phyloP scores from a whole-genome alignment of 2,797 vertebrate species.

The Falco biarmicus region DNA sequence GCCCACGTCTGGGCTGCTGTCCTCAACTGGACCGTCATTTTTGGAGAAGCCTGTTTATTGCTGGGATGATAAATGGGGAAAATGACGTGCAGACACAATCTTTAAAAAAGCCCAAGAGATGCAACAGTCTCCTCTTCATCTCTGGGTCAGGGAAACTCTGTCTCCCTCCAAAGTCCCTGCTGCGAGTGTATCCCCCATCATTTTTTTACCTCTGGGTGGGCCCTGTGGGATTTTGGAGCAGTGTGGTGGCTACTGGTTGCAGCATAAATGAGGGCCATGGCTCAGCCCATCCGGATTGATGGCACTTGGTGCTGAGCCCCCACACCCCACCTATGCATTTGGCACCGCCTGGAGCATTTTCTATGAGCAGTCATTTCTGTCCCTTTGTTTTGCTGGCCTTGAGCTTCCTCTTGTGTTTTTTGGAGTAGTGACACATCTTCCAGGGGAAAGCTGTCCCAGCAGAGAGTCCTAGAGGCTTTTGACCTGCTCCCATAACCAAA shows the following conservation, averaged over 20 bases:
- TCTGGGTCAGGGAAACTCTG: background rate
- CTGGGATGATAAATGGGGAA: background rate
- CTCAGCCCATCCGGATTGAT: background rate
- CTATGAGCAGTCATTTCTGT: background rate
- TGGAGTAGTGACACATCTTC: constrained; percentile 1
- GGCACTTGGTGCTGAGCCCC: rapidly evolving
- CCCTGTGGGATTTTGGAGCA: background rate
- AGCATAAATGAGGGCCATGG: background rate
- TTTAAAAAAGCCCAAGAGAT: background rate
- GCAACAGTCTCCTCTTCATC: background rate
- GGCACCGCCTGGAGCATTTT: background rate
- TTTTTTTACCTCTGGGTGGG: background rate
- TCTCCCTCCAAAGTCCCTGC: background rate
- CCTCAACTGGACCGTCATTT: background rate
- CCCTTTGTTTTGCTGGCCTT: constrained; percentile 15
- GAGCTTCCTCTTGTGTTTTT: constrained; percentile 36
- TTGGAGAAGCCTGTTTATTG: background rate
- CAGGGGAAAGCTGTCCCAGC: background rate
- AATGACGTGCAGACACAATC: background rate
- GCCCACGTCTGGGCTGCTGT: rapidly evolving
- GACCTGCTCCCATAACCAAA: constrained; percentile 19
- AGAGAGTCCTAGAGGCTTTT: background rate
- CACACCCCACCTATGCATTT: background rate
- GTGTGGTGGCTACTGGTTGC: rapidly evolving
- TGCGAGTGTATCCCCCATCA: rapidly evolving